Evolutionary conservation across 2,113 vertebrate genomes (phyloP), one percentile per base, ranked within the genome.

Genomic region (Aythya baeri): DNA sequence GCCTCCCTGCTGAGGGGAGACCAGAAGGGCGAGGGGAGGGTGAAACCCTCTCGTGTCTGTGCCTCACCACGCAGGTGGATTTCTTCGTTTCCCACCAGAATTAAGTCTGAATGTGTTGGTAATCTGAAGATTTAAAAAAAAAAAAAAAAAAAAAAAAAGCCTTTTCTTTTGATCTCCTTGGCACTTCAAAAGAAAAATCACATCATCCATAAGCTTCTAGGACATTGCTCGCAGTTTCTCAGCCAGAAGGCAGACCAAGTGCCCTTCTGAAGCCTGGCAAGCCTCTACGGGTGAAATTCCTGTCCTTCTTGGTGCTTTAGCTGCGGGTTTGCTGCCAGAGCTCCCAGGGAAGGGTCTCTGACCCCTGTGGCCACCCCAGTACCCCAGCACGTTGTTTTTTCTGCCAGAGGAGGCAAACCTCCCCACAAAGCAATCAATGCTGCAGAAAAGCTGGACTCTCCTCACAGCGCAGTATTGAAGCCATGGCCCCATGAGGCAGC

Each of bases 81-180:
- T 98, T 99, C 99, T 96, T 99, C 98, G 72, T 94, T 97, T 98
- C 86, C 98, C 98, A 76, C 99, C 98, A 36, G 98, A 95, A 76
- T 81, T 98, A 80, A 99, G 97, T 81, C 96, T 96, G 97, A 99
- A 98, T 95, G 98, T 98, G 95, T 99, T 97, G 71, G 96, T 98
- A 83, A 99, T 98, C 98, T 98, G 86, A 38, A 70, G 74, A 86
- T 89, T 71, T 10, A 54, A 54, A 43, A 76, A 66, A 23, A 50
- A 36, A 25, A 49, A 52, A 70, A 92, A 91, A 70, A 18, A 49
- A 32, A 22, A 49, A 46, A 73, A 50, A 17, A 66, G 36, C 18
- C 43, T 74, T 95, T 77, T 91, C 71, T 94, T 93, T 95, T 83
- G 50, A 83, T 83, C 85, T 96, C 44, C 74, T 92, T 91, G 89